Evolutionary conservation across 2,888 invertebrate genomes (phyloP).

Genomic region (Quadroppia sp.): DNA sequence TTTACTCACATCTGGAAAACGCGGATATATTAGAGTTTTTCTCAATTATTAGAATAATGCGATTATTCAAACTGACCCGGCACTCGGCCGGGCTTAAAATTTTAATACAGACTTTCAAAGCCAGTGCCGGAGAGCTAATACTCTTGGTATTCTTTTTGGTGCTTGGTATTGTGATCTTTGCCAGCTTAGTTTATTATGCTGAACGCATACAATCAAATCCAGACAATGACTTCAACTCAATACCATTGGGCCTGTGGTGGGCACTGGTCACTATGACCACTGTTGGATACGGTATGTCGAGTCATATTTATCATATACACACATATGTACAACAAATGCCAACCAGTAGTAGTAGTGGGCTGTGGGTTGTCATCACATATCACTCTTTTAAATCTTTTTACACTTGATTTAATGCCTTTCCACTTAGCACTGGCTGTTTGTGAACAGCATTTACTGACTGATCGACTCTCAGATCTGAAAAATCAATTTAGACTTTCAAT

Average conservation of each 20-base stretch:
- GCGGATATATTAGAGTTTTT: constrained; percentile 96
- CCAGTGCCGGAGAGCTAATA: constrained; percentile 93
- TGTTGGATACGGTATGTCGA: constrained; percentile 92
- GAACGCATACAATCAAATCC: constrained; percentile 85
- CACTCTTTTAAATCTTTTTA: neutral
- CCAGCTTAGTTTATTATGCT: constrained; percentile 95
- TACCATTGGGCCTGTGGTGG: constrained; percentile 97
- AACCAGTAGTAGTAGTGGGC: too few relatives aligned
- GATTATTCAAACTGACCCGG: constrained; percentile 91
- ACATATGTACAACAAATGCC: too few relatives aligned
- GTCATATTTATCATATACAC: too few relatives aligned
- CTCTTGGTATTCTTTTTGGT: constrained; percentile 95
- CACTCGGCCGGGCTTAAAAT: constrained; percentile 98
- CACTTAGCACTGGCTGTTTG: neutral
- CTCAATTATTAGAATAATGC: constrained; percentile 94
- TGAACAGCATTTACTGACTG: constrained; percentile 12
- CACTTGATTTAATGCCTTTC: constrained; percentile 17
- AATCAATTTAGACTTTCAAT: neutral
- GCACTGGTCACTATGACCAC: constrained; percentile 98
- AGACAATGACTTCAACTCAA: constrained; percentile 95
- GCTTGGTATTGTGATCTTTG: constrained; percentile 95
- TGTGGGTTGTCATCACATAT: neutral
- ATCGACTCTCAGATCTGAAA: neutral
- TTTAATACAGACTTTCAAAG: constrained; percentile 92
- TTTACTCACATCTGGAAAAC: constrained; percentile 74